Conservation (phyloP, 2,113 vertebrate species). For the Aleadryas rufinucha region DNA sequence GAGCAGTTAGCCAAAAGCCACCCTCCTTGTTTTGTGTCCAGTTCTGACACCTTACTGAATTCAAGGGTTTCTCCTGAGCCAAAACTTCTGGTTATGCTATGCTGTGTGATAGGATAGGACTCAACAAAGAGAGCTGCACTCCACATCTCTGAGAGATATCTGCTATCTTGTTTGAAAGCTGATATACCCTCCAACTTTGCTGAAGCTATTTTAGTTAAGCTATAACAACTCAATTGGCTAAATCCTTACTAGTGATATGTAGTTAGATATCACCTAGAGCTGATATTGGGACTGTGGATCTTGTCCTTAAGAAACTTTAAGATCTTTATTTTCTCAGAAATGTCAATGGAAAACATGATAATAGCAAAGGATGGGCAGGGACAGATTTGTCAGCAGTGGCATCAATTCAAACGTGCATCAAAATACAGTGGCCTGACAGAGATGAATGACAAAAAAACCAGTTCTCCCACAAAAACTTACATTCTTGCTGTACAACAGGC, state of each 20-base stretch:
- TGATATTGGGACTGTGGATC: conserved; percentile 37
- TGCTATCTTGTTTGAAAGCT: conserved; percentile 58
- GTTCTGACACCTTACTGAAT: background rate
- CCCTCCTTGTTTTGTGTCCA: background rate
- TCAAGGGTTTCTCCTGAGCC: background rate
- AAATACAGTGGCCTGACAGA: background rate
- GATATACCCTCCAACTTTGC: conserved; percentile 58
- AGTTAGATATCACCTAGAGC: conserved; percentile 46
- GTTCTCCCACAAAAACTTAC: conserved; percentile 18
- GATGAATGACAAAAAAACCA: background rate
- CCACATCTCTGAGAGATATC: conserved; percentile 52
- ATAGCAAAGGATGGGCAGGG: conserved; percentile 15
- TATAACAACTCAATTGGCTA: conserved; percentile 59
- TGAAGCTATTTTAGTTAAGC: conserved; percentile 60
- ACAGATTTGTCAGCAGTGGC: background rate
- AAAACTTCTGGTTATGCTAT: background rate
- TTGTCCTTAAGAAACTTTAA: conserved; percentile 51
- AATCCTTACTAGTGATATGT: conserved; percentile 61
- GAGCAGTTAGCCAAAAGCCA: background rate
- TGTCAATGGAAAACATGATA: conserved; percentile 41
- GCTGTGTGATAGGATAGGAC: background rate
- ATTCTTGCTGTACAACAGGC: conserved; percentile 16
- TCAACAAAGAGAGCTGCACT: conserved; percentile 31
- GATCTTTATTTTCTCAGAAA: conserved; percentile 46
- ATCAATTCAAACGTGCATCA: background rate